Evolutionary conservation across 1,140 invertebrate species (phyloP), one percentile per base, ranked within the genome.

Genomic region (Protaetia brevitarsis): DNA sequence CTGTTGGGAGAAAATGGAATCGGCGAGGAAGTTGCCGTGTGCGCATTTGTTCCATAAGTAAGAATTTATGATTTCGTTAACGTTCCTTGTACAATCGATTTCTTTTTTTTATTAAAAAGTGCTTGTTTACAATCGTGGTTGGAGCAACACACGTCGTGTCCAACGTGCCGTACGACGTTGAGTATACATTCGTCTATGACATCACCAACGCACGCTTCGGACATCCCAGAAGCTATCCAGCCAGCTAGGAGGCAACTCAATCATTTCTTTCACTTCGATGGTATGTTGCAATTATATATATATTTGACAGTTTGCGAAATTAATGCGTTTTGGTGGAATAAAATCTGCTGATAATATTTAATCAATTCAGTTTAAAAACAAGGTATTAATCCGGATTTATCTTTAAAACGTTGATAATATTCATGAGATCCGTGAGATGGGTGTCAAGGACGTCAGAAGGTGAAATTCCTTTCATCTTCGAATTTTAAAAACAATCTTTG

Each of bases 1-100:
- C 75, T 96, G 94, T 77, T 96, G 94, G 94, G 93, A 96, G 75
- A 88, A 88, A 76, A 93, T 95, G 90, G 89, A 93, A 71, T 83
- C 85, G 27, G 92, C 93, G 2, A 81, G 93, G 63, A 93, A 93
- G 77, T 82, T 96, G 67, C 93, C 93, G 0, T 96, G 94, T 80
- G 82, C 85, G 11, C 94, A 96, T 82, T 80, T 94, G 1, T 96
- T 96, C 81, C 93, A 96, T 76, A 93, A 93, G 86, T 91, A 78
- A 81, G 82, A 79, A 31, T 58, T 58, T 60, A 36, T 30, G 7
- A 27, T 62, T 36, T 21, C 19, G 45, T 36, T 2, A 57, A 41
- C 57, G 56, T 58, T 61, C 1, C 67, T 67, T 68, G 34, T 58
- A 16, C n/a, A n/a, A n/a, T n/a, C n/a, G n/a, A 64, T 60, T 37